These are phyloP conservation scores for Spicauda simplicius DNA, from an alignment of 2,888 invertebrate genomes.

Conservation along the genomic window DNA sequence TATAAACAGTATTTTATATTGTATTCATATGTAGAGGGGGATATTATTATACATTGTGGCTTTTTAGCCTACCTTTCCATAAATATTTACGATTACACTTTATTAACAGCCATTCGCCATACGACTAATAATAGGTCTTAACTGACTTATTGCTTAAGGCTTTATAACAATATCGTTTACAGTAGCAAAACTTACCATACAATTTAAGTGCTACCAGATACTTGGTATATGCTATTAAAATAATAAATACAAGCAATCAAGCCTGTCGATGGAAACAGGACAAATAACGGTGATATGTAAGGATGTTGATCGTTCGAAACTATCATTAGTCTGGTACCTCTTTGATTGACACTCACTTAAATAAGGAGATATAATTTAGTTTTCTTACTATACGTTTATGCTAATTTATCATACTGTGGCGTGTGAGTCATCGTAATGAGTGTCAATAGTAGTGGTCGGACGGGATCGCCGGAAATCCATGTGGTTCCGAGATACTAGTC, in stretches of 20 bases:
- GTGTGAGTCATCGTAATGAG: slow-evolving; percentile 56
- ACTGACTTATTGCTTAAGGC: background rate
- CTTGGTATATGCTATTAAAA: slow-evolving; percentile 10
- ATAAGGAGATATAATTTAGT: slow-evolving; percentile 44
- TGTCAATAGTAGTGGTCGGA: slow-evolving; percentile 49
- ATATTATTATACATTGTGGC: too few species aligned
- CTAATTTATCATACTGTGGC: slow-evolving; percentile 42
- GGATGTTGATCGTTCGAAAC: slow-evolving; percentile 49
- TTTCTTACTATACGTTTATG: slow-evolving; percentile 42
- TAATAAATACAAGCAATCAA: slow-evolving; percentile 29
- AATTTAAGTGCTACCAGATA: slow-evolving; percentile 4
- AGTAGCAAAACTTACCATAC: background rate
- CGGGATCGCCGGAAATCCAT: slow-evolving; percentile 67
- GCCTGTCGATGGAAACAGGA: slow-evolving; percentile 45
- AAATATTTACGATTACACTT: too few species aligned
- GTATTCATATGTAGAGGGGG: too few species aligned
- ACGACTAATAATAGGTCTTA: too few species aligned
- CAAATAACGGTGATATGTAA: slow-evolving; percentile 46
- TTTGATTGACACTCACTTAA: slow-evolving; percentile 62
- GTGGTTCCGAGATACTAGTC: slow-evolving; percentile 51
- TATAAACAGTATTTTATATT: too few species aligned
- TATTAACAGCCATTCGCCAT: too few species aligned
- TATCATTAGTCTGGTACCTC: slow-evolving; percentile 58
- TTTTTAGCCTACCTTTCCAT: too few species aligned
- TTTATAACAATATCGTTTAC: background rate